Percentiles rank a stretch among this genome's conserved stretches.
Evolutionary conservation across 1,140 invertebrate species (phyloP).

Genomic region (Epicauta chinensis): DNA sequence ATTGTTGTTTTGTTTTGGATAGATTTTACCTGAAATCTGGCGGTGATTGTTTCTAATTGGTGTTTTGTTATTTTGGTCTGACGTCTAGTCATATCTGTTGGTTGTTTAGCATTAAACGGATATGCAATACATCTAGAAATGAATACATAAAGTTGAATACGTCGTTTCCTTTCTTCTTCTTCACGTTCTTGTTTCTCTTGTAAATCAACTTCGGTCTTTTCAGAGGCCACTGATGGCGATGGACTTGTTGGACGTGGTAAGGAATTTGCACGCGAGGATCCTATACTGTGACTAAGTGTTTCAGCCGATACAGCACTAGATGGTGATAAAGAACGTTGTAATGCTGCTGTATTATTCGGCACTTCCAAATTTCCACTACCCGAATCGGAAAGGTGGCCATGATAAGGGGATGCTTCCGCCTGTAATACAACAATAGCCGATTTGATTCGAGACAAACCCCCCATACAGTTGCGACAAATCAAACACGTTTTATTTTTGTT

Average conservation of each 20-base stretch:
- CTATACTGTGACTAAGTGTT: constrained; percentile 50
- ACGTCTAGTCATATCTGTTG: constrained; percentile 91
- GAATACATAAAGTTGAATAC: constrained; percentile 97
- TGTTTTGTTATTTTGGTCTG: constrained; percentile 93
- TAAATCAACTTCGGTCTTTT: constrained; percentile 63
- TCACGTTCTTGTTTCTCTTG: constrained; percentile 81
- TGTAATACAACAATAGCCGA: constrained; percentile 15
- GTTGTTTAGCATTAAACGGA: constrained; percentile 99
- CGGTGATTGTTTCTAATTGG: constrained; percentile 91
- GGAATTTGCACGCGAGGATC: constrained; percentile 51
- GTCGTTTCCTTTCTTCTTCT: constrained; percentile 86
- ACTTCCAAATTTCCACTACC: constrained; percentile 42
- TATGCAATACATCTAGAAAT: constrained; percentile 97
- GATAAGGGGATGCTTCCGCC: constrained; percentile 36
- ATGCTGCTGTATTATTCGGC: constrained; percentile 44
- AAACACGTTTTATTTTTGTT: no score
- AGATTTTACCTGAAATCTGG: constrained; percentile 78
- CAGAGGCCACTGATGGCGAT: constrained; percentile 73
- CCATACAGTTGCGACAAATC: no score
- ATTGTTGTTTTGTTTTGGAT: no score
- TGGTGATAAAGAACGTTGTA: constrained; percentile 50
- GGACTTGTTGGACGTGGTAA: constrained; percentile 73
- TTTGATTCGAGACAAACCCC: no score
- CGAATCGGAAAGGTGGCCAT: constrained; percentile 29
- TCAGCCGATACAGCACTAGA: constrained; percentile 59